Evolutionary conservation across 2,888 invertebrate species (phyloP), one percentile per base, ranked within the genome.

Genomic region (Girardia tigrina): DNA sequence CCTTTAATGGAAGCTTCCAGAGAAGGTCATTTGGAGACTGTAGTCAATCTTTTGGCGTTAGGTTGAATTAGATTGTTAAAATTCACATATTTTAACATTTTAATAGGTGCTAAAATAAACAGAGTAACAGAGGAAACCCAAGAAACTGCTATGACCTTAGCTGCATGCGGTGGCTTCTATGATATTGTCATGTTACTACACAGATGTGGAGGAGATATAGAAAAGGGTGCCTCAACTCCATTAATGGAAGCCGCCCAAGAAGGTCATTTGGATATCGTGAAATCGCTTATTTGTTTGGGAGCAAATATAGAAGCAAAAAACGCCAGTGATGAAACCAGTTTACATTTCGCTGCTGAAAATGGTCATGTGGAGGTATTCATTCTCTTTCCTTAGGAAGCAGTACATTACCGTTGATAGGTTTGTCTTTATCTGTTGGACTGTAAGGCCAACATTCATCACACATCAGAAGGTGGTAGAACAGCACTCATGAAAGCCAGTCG

Each of bases 21-120:
- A 72, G 97, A 98, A 85, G 97, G 97, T 75, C 97, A 98, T 85
- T 94, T 94, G 83, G 94, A 94, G 85, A 94, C 97, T 92, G 95
- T 97, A 8, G 91, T 92, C 70, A 86, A 95, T 75, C 88, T 98
- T 75, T 87, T 97, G 16, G 90, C 90, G 78, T 92, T 93, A 86
- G 92, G 89, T 88, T 83, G 72, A 78, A 70, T 8, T 42, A 29
- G 16, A 26, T 26, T 28, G 4, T 29, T 29, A 70, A 29, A 79
- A 77, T 42, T 74, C 26, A 29, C 73, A 42, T 70, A 42, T 70
- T 74, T 26, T 12, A 23, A 26, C 6, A 29, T 76, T 20, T 74
- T 78, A 78, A 71, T 76, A 84, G 88, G 90, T 80, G 97, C 95
- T 72, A 90, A 93, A 82, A 94, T 98, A 83, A 97, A 98, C 87